Base-by-base conservation (phyloP, 2,888 invertebrate genomes). In the Hipparchia sbordonii region DNA sequence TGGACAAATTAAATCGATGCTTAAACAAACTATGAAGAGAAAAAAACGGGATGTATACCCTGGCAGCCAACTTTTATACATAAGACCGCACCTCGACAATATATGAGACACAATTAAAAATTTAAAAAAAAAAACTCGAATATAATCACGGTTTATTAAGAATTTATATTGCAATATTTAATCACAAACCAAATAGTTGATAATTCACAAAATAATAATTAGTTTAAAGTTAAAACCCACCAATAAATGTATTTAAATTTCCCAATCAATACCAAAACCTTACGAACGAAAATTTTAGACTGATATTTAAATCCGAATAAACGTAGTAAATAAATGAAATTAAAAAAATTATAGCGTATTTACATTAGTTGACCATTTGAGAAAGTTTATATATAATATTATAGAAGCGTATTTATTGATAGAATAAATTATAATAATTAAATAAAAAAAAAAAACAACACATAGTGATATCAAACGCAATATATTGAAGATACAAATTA, bases 331-430 rank as follows among this genome's bases (percentile, higher is more conserved):
- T 52, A 52, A 65, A 63, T 23, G 51, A 51, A 51, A 23, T 60
- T 23, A 63, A 77, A 79, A 83, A 84, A 83, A 84, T 87, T 84
- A 91, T 86, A 92, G 90, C 85, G 89, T 93, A 93, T 93, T 93
- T 93, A 93, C 93, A 93, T 93, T 93, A 93, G 93, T 93, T 93
- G 93, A 93, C 78, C 82, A 91, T 93, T 93, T 93, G 90, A 92
- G 90, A 93, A 92, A 93, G 91, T 93, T 93, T 93, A 93, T 93
- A 93, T 93, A 80, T 33, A 77, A 78, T 52, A 65, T 52, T 65
- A 65, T 65, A 65, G 65, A 65, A 52, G 65, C 80, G 77, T 81
- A 83, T 82, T 83, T 84, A 83, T 81, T 81, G 80, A 81, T 83
- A 83, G 80, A 77, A 82, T 84, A 85, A 86, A 70, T 84, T 85